phyloP scores from a whole-genome alignment of 2,888 invertebrate genomes.

The Eupeodes latifasciatus region DNA sequence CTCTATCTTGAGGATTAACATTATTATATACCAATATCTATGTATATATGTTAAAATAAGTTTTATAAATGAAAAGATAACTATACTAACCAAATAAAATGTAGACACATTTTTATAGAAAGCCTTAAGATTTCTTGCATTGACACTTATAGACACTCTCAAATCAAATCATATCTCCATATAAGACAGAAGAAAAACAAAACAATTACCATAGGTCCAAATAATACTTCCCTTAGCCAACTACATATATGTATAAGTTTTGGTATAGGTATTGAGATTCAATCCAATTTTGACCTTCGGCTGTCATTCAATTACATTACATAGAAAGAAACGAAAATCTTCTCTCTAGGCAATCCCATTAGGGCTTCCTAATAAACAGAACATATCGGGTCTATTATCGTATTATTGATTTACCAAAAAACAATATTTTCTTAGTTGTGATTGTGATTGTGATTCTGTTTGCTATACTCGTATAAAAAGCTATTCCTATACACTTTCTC shows the following conservation, averaged over 20 bases:
- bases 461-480: neutral
- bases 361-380: constrained; percentile 47
- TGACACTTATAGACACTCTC: neutral
- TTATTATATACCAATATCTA: neutral
- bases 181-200: neutral
- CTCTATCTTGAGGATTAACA: neutral
- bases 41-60: neutral
- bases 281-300: constrained; percentile 37
- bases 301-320: constrained; percentile 60
- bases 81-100: neutral
- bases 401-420: constrained; percentile 68
- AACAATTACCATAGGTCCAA: constrained; percentile 14
- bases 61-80: neutral
- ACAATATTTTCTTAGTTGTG: constrained; percentile 53
- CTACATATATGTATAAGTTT: neutral
- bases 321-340: constrained; percentile 5
- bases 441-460: constrained; percentile 50
- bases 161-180: constrained; percentile 1
- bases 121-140: constrained; percentile 12
- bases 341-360: constrained; percentile 43
- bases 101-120: constrained; percentile 3
- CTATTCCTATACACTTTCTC: constrained; percentile 3
- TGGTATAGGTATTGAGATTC: constrained; percentile 12
- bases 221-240: neutral
- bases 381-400: constrained; percentile 58